Evolutionary conservation across 2,888 invertebrate genomes (phyloP).

Genomic region (Macrosiphum euphorbiae): DNA sequence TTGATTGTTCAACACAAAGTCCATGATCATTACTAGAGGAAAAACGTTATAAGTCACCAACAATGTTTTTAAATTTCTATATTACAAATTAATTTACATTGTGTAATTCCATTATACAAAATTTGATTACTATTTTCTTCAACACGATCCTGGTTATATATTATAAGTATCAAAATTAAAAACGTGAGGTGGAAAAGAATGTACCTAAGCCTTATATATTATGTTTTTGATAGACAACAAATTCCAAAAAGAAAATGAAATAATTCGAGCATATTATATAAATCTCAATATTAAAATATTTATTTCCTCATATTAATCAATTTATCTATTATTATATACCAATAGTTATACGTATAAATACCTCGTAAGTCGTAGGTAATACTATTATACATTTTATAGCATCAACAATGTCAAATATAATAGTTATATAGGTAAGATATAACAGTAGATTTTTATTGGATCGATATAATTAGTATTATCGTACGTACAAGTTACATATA

Average conservation of each 20-base stretch:
- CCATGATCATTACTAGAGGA: not conserved
- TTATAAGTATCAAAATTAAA: not conserved
- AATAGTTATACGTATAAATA: no score
- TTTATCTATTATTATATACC: no score
- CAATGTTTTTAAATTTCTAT: not conserved
- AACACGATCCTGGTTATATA: not conserved
- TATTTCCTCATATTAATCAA: no score
- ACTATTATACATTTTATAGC: no score
- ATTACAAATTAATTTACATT: not conserved
- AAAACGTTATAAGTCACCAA: constrained; percentile 25
- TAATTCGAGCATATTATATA: not conserved
- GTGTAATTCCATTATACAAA: not conserved
- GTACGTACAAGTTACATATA: no score
- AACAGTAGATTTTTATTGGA: no score
- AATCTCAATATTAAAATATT: not conserved
- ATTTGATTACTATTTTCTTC: not conserved
- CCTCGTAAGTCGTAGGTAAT: no score
- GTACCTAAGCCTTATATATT: not conserved
- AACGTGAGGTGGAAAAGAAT: not conserved
- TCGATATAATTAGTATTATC: no score
- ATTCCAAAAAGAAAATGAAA: not conserved
- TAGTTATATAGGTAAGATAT: no score
- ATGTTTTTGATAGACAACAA: not conserved
- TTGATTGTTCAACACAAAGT: not conserved
- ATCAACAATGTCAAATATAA: no score